Conservation (phyloP, 2,888 invertebrate genomes). For the Lasioglossum figueresi region DNA sequence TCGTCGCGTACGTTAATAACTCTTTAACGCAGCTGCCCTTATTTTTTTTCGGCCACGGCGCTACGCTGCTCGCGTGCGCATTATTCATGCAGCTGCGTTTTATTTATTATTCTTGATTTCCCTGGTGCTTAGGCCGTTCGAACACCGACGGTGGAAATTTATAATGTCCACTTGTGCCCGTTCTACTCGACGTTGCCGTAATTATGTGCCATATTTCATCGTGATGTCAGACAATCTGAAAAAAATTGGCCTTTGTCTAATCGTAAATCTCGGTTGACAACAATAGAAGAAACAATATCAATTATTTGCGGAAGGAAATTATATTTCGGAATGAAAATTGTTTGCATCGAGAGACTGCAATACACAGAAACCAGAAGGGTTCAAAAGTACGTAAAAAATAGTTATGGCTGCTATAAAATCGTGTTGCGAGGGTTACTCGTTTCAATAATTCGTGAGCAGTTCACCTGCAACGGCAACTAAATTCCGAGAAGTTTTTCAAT, state of each 20-base stretch:
- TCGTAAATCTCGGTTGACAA: neutral
- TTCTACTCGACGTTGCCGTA: neutral
- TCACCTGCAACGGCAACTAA: neutral
- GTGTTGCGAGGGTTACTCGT: neutral
- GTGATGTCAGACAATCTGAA: neutral
- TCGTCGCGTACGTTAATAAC: constrained; percentile 32
- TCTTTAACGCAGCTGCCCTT: constrained; percentile 49
- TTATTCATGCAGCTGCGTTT: constrained; percentile 49
- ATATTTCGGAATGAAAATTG: neutral
- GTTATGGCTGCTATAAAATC: too few relatives aligned
- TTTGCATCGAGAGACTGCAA: neutral
- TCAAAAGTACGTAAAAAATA: too few relatives aligned
- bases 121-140: constrained; percentile 10
- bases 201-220: neutral
- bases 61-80: constrained; percentile 18
- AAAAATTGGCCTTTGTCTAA: neutral
- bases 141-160: neutral
- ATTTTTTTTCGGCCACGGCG: constrained; percentile 13
- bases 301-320: neutral
- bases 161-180: neutral
- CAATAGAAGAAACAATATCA: neutral
- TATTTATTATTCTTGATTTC: constrained; percentile 52
- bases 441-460: neutral
- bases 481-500: neutral
- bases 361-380: too few relatives aligned